Percentiles rank a stretch among this genome's conserved stretches.
Conservation (phyloP, 2,888 invertebrate genomes). For the Eudemis profundana region DNA sequence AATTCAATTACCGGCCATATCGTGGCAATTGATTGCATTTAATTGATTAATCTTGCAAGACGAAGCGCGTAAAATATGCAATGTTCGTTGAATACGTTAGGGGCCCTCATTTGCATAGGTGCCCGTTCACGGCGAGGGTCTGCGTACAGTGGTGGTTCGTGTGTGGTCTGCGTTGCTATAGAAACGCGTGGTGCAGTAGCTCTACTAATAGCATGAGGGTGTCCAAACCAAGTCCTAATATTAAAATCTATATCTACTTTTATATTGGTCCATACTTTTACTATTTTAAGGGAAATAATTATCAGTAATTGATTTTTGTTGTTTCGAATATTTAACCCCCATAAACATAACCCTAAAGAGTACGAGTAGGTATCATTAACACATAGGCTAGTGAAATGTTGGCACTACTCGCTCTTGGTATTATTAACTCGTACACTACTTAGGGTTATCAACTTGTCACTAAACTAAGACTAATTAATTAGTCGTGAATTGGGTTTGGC, state of each 20-base stretch:
- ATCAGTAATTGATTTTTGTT: too few relatives aligned
- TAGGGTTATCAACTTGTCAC: too few relatives aligned
- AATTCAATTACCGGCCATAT: constrained; percentile 41
- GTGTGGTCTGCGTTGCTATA: constrained; percentile 81
- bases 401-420: too few relatives aligned
- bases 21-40: constrained; percentile 49
- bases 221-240: too few relatives aligned
- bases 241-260: background rate
- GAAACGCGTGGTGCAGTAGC: constrained; percentile 60
- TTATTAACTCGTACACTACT: too few relatives aligned
- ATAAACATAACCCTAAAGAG: too few relatives aligned
- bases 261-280: background rate
- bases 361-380: too few relatives aligned
- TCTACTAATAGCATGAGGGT: constrained; percentile 48
- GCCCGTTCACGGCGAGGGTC: constrained; percentile 52
- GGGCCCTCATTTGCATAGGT: constrained; percentile 72
- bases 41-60: constrained; percentile 66
- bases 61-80: constrained; percentile 70
- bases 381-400: too few relatives aligned
- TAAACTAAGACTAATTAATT: too few relatives aligned
- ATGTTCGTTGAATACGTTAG: constrained; percentile 59
- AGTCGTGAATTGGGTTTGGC: too few relatives aligned
- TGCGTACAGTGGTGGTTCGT: constrained; percentile 66
- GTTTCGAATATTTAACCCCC: too few relatives aligned
- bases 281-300: too few relatives aligned